Base-by-base conservation (phyloP, 2,113 vertebrate genomes). In the Aleadryas rufinucha region DNA sequence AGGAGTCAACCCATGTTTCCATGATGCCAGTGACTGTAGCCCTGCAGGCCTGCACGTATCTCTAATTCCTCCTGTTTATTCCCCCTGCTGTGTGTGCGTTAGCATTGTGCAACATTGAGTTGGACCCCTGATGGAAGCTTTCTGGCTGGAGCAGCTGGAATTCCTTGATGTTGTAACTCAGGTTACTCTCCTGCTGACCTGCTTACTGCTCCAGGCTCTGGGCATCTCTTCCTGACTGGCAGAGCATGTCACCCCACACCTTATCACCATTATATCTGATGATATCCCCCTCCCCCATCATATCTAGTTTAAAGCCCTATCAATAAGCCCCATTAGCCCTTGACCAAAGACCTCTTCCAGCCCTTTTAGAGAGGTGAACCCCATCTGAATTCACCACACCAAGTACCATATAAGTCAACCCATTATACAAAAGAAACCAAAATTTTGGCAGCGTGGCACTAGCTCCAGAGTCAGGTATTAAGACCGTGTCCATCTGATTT, bases 361-460 rank as follows among this genome's bases (percentile, higher is more conserved):
- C 39, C 13, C n/a, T 63, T 63, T 61, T 14, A 60, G 17, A 35
- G 47, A 35, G 24, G 35, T 0, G 1, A 79, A 63, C 54, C 16
- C 20, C 9, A 71, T n/a, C 13, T 3, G 11, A 71, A 49, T 35
- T 47, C 41, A n/a, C 20, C 16, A 35, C 5, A 4, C 9, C 9
- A 16, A 61, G 33, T 26, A 28, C 63, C 10, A 45, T 3, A 7
- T 5, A 45, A 24, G n/a, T 20, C 24, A 41, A 41, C 20, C 10
- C 30, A 21, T 10, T 14, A 78, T 3, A 70, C 0, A 0, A 47
- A 71, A 71, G 30, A 47, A 79, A 14, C 6, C 7, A 6, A 41
- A 47, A 71, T 8, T 56, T 4, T 54, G 49, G n/a, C 30, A 47
- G 30, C 18, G n/a, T 18, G 20, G 21, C n/a, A 47, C 16, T 30